Evolutionary conservation across 2,888 invertebrate species (phyloP).

Genomic region (Nomada lathburiana): DNA sequence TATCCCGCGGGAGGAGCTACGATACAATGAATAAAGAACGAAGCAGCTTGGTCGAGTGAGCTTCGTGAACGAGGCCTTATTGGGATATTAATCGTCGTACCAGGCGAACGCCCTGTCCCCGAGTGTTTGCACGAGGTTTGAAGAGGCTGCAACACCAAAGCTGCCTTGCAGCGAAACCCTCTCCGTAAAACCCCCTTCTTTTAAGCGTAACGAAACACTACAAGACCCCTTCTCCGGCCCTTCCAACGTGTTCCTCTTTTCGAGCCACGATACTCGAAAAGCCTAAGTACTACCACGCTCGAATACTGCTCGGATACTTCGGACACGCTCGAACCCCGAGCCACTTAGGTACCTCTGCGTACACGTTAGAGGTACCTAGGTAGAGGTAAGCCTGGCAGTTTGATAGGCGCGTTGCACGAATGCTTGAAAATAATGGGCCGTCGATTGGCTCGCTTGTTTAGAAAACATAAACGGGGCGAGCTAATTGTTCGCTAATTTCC

Average conservation of each 20-base stretch:
- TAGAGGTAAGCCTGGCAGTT: constrained; percentile 18
- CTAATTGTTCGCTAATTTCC: constrained; percentile 83
- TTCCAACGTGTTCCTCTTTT: constrained; percentile 58
- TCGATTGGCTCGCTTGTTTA: constrained; percentile 76
- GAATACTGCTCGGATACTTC: constrained; percentile 70
- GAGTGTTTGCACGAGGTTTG: constrained; percentile 77
- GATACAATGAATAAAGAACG: constrained; percentile 74
- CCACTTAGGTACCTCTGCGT: constrained; percentile 55
- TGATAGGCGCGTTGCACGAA: constrained; percentile 69
- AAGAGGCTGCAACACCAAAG: constrained; percentile 75
- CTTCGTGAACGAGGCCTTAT: constrained; percentile 68
- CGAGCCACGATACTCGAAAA: constrained; percentile 70
- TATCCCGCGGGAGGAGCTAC: constrained; percentile 62
- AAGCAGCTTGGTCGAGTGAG: constrained; percentile 63
- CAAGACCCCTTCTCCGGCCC: constrained; percentile 72
- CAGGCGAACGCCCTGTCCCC: constrained; percentile 70
- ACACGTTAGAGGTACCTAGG: constrained; percentile 28
- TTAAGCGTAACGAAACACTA: constrained; percentile 80
- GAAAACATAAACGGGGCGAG: constrained; percentile 79
- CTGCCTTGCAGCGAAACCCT: constrained; percentile 64
- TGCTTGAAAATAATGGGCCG: constrained; percentile 79
- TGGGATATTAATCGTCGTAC: constrained; percentile 76
- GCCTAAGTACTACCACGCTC: constrained; percentile 67
- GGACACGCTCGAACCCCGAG: constrained; percentile 63
- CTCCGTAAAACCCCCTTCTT: constrained; percentile 64